A percentile compares a stretch with the other conserved stretches of the same genome.
These are phyloP conservation scores for Phacellophora camtschatica DNA, from an alignment of 30 jellyfish, hydroid and myxozoan genomes.

Conservation along the genomic window DNA sequence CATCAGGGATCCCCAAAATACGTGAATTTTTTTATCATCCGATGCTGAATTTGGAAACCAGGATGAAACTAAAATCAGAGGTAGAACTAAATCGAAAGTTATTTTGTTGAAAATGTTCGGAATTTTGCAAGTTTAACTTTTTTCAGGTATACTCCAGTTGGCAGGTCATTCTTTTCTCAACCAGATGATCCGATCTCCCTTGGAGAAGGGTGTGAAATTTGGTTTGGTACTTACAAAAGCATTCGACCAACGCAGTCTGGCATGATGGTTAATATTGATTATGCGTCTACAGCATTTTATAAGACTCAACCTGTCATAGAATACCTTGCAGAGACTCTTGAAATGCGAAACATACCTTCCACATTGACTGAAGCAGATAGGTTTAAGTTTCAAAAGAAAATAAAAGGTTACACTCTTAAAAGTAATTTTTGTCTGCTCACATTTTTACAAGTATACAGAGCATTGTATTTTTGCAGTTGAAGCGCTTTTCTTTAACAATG, in stretches of 20 bases:
- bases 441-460: too few species aligned
- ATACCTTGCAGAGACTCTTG: conserved; percentile 1
- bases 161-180: conserved; percentile 57
- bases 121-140: too few species aligned
- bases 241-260: conserved; percentile 61
- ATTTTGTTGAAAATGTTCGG: too few species aligned
- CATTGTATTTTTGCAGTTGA: too few species aligned
- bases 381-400: background rate
- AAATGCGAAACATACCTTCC: background rate
- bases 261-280: conserved; percentile 49
- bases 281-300: conserved; percentile 49
- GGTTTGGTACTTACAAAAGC: conserved; percentile 69
- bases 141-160: conserved; percentile 40
- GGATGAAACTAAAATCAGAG: too few species aligned
- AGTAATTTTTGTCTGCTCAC: too few species aligned
- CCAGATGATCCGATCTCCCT: conserved; percentile 23
- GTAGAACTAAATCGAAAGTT: too few species aligned
- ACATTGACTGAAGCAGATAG: background rate
- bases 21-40: too few species aligned
- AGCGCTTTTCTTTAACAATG: too few species aligned
- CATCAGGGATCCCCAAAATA: too few species aligned
- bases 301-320: conserved; percentile 24
- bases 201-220: conserved; percentile 54
- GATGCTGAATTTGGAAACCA: too few species aligned
- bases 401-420: too few species aligned